Evolutionary conservation across 2,888 invertebrate genomes (phyloP).

Genomic region (Nycteola revayana): DNA sequence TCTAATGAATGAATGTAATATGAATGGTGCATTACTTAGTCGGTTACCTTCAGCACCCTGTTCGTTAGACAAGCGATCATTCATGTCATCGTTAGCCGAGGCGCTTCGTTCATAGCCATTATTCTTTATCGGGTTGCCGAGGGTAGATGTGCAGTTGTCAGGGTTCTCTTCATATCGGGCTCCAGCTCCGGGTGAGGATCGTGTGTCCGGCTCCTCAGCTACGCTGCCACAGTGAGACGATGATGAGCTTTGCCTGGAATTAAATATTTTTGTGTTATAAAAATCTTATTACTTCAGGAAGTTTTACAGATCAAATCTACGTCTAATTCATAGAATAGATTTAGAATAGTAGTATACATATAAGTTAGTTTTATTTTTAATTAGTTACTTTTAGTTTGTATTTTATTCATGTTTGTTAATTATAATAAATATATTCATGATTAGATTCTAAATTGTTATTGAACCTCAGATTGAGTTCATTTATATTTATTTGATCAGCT

Average conservation of each 20-base stretch:
- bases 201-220: constrained; percentile 75
- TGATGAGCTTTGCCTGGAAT: constrained; percentile 74
- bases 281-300: too few species aligned
- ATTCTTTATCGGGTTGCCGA: constrained; percentile 75
- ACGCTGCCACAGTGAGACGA: constrained; percentile 79
- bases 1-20: constrained; percentile 1
- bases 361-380: too few species aligned
- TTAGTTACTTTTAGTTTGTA: too few species aligned
- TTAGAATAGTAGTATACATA: too few species aligned
- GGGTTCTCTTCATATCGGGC: constrained; percentile 72
- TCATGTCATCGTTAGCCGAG: constrained; percentile 67
- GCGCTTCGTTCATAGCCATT: constrained; percentile 77
- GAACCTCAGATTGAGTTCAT: too few species aligned
- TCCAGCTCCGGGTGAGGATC: constrained; percentile 74
- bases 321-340: too few species aligned
- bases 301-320: too few species aligned
- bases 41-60: constrained; percentile 77
- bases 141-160: constrained; percentile 74
- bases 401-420: too few species aligned
- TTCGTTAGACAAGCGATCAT: constrained; percentile 73
- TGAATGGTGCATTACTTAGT: background rate
- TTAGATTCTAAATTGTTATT: too few species aligned
- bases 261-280: too few species aligned
- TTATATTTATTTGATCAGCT: too few species aligned
- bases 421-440: too few species aligned